Evolutionary conservation across 2,888 invertebrate genomes (phyloP), one percentile per base, ranked within the genome.

Genomic region (Thumatha senex): DNA sequence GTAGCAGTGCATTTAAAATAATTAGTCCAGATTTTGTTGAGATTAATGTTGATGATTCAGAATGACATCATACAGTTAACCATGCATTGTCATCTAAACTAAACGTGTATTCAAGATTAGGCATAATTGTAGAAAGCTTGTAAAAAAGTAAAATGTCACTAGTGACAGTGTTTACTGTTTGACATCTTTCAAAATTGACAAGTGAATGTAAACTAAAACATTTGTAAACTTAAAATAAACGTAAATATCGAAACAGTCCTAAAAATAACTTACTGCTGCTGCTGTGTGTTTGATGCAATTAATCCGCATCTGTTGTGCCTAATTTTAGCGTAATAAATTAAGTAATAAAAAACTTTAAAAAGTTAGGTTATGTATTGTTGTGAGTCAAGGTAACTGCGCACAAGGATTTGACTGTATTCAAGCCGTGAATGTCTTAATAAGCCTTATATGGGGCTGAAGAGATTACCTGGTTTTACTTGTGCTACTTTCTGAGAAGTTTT

Each of bases 201-300:
- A 89, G 89, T 89, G 56, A 71, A 76, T 56, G 65, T 76, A 80
- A 84, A 83, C 80, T 83, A 76, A 80, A 84, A 83, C 79, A 84
- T 72, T 72, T 74, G 77, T 67, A 54, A 56, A 38, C 53, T 54
- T 50, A 48, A 70, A 67, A 67, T 62, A 67, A 63, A 58, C 54
- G 48, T 60, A 65, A 58, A 61, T 46, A 39, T 39, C 38, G 49
- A 46, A 58, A 58, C 58, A 55, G 45, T 34, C 39, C 10, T 42
- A 44, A 48, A 52, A 48, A 50, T 48, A 40, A 61, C 51, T 31
- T 58, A 40, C 44, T 39, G 57, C 14, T 51, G n/a, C n/a, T n/a
- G n/a, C n/a, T n/a, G n/a, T n/a, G 24, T 46, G 53, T 38, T 48
- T 41, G 30, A 54, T 8, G 42, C 18, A 36, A 46, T 47, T 44